These are phyloP conservation scores for Pararge aegeria DNA, from an alignment of 1,140 invertebrate genomes.

Conservation along the genomic window DNA sequence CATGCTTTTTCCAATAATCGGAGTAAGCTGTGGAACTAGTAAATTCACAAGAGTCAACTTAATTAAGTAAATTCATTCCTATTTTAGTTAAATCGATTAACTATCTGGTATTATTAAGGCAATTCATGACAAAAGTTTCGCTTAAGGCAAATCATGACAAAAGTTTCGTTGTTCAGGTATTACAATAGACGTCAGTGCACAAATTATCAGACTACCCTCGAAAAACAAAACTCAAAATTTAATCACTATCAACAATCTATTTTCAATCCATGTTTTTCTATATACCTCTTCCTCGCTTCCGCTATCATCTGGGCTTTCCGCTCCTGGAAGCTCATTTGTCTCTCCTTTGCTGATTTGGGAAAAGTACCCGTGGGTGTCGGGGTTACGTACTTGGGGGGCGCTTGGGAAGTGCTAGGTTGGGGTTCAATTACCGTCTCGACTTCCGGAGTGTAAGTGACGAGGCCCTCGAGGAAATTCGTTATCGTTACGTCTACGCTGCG, in stretches of 20 bases:
- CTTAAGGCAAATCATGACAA: too few species aligned
- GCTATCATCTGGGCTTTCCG: slow-evolving; percentile 89
- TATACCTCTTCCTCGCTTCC: slow-evolving; percentile 87
- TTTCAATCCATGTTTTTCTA: slow-evolving; percentile 87
- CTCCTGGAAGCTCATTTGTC: slow-evolving; percentile 83
- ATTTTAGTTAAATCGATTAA: too few species aligned
- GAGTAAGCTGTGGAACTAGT: too few species aligned
- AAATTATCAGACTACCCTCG: slow-evolving; percentile 15
- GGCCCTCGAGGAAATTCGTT: slow-evolving; percentile 89
- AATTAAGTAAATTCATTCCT: too few species aligned
- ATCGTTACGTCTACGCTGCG: slow-evolving; percentile 89
- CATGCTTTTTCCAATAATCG: too few species aligned
- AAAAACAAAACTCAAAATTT: background rate
- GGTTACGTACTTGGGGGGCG: slow-evolving; percentile 44
- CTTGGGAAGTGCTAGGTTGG: slow-evolving; percentile 33
- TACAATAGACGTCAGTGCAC: background rate
- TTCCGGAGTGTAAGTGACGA: slow-evolving; percentile 84
- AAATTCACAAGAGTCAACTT: too few species aligned
- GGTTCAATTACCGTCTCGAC: slow-evolving; percentile 42
- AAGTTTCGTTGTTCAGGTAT: too few species aligned
- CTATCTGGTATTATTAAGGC: too few species aligned
- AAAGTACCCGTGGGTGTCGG: slow-evolving; percentile 79
- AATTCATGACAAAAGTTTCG: too few species aligned
- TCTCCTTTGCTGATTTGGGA: slow-evolving; percentile 82
- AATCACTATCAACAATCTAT: slow-evolving; percentile 39